phyloP scores from a whole-genome alignment of 2,888 invertebrate species.

The Lasioglossum lativentre region DNA sequence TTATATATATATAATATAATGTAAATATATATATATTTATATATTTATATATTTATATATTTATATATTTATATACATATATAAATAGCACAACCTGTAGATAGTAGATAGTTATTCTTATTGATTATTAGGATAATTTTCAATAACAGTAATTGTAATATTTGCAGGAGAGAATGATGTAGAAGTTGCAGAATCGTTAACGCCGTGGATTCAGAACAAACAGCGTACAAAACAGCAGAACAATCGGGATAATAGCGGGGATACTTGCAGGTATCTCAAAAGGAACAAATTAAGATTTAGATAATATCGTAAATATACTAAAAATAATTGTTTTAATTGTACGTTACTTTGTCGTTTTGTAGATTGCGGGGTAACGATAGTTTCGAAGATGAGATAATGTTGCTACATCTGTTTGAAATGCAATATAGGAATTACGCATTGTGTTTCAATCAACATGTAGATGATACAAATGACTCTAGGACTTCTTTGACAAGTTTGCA shows the following conservation, averaged over 20 bases:
- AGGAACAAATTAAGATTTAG: not conserved
- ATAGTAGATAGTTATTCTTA: not conserved
- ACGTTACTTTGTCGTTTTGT: constrained; percentile 8
- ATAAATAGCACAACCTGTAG: not conserved
- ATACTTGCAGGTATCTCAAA: constrained; percentile 50
- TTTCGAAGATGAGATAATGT: constrained; percentile 87
- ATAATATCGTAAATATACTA: not conserved
- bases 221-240: constrained; percentile 71
- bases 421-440: constrained; percentile 82
- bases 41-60: too few species aligned
- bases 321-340: not conserved
- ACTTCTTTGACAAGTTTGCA: constrained; percentile 68
- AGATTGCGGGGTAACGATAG: constrained; percentile 74
- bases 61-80: too few species aligned
- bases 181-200: constrained; percentile 87
- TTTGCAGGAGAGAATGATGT: constrained; percentile 89
- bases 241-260: constrained; percentile 45
- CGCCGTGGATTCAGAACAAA: constrained; percentile 78
- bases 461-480: constrained; percentile 72
- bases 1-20: not conserved
- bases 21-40: too few species aligned
- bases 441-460: constrained; percentile 76
- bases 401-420: constrained; percentile 87
- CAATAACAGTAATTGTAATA: constrained; percentile 26
- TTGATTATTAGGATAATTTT: not conserved